Base-by-base conservation (phyloP, 1,140 invertebrate genomes). In the Gerris buenoi region DNA sequence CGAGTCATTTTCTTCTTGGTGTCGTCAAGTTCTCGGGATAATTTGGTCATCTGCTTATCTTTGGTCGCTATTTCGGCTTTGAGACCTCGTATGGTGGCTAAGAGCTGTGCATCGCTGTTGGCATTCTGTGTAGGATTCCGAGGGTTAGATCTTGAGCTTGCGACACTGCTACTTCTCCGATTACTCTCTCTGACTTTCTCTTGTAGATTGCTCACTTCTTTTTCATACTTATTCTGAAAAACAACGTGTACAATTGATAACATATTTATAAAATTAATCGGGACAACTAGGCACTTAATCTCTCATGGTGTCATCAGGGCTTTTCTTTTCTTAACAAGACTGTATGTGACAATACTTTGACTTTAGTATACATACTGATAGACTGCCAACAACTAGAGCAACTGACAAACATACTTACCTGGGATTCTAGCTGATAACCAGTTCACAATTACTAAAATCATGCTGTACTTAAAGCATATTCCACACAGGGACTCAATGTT, bases 21-120 rank as follows among this genome's bases (percentile, higher is more conserved):
- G 59, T 90, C 88, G 23, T 89, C 87, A 26, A 86, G 78, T 70
- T 91, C 88, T 67, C 85, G 84, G 14, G 83, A 87, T 1, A 90
- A 74, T 67, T 87, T 86, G 25, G 78, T 75, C 56, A 89, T 80
- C 1, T 81, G 80, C 69, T 88, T 86, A 66, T 90, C 88, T 72
- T 89, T 89, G 29, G 83, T 83, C 5, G 81, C 79, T 56, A 90
- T 70, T 73, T 90, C 88, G 0, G 84, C 74, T 73, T 89, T 86
- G 68, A 90, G 77, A 1, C 87, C 87, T 63, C 88, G 82, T 72
- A 91, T 88, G 0, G 88, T 89, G 0, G 88, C 87, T 15, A 89
- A 74, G 10, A 90, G 76, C 77, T 90, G 87, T 2, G 85, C 80
- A 68, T 91, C 87, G 71, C 88, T 86, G 75, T 87, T 88, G 3